A percentile compares a stretch with the other conserved stretches of the same genome.
Evolutionary conservation across 2,888 invertebrate species (phyloP).

Genomic region (Stenotaenia linearis): DNA sequence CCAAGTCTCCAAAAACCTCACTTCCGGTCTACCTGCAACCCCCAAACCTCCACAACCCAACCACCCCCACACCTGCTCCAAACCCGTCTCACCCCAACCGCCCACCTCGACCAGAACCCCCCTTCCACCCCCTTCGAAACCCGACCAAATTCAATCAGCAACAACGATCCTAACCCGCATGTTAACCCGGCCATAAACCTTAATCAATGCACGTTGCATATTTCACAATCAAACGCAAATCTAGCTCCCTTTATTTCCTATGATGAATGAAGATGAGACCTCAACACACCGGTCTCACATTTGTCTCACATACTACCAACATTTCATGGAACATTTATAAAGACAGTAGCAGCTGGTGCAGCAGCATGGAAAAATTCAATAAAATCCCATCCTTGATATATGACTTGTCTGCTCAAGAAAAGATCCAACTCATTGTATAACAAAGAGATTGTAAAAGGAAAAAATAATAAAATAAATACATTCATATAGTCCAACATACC

Average conservation of each 20-base stretch:
- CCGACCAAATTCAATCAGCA: too few species aligned
- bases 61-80: too few species aligned
- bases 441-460: constrained; percentile 1
- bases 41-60: too few species aligned
- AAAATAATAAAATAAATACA: background rate
- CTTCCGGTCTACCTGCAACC: too few species aligned
- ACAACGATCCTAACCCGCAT: too few species aligned
- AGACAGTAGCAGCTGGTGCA: constrained; percentile 26
- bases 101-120: too few species aligned
- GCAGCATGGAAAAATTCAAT: constrained; percentile 22
- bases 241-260: background rate
- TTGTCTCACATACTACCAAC: background rate
- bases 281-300: constrained; percentile 14
- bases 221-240: background rate
- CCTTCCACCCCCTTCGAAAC: too few species aligned
- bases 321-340: constrained; percentile 26
- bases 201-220: background rate
- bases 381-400: constrained; percentile 26
- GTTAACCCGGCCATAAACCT: background rate
- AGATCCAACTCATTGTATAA: constrained; percentile 20
- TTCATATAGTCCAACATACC: background rate
- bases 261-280: constrained; percentile 21
- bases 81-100: too few species aligned
- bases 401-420: constrained; percentile 21
- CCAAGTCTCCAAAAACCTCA: too few species aligned